phyloP scores from a whole-genome alignment of 2,113 vertebrate genomes.

The Dipodomys ordii region DNA sequence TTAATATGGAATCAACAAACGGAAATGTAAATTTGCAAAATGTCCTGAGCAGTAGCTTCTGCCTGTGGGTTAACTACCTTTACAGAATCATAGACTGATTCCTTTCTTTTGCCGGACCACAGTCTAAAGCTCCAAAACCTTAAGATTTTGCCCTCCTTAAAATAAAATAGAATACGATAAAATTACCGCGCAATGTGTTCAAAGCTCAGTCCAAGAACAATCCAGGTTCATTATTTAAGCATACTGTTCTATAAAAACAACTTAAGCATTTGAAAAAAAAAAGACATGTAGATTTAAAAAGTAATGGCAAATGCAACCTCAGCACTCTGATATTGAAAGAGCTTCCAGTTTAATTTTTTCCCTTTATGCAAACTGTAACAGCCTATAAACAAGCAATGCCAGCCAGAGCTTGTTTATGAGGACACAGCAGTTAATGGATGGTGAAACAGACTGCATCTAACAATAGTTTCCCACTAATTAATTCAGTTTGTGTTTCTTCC shows the following conservation, averaged over 20 bases:
- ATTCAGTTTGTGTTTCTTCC: constrained; percentile 71
- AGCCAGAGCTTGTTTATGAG: constrained; percentile 64
- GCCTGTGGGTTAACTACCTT: constrained; percentile 82
- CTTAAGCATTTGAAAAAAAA: constrained; percentile 50
- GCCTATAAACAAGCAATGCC: constrained; percentile 67
- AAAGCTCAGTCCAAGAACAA: constrained; percentile 73
- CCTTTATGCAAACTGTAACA: constrained; percentile 74
- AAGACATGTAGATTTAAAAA: constrained; percentile 61
- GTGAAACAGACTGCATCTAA: constrained; percentile 64
- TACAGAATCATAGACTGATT: constrained; percentile 63
- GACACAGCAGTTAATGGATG: constrained; percentile 62
- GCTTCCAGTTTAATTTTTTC: constrained; percentile 58
- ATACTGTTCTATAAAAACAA: constrained; percentile 65
- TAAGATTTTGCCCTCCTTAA: constrained; percentile 65
- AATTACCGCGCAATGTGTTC: background rate
- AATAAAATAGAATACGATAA: background rate
- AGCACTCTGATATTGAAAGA: constrained; percentile 41
- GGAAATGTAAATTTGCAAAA: constrained; percentile 88
- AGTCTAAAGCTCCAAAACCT: constrained; percentile 51
- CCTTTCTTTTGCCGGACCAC: constrained; percentile 64
- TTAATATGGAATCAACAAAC: constrained; percentile 91
- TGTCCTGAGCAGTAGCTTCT: constrained; percentile 87
- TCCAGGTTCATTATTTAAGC: constrained; percentile 49
- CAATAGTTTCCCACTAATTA: constrained; percentile 75
- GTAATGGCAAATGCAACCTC: constrained; percentile 46